phyloP scores from a whole-genome alignment of 2,113 vertebrate genomes.

The Rattus rattus region DNA sequence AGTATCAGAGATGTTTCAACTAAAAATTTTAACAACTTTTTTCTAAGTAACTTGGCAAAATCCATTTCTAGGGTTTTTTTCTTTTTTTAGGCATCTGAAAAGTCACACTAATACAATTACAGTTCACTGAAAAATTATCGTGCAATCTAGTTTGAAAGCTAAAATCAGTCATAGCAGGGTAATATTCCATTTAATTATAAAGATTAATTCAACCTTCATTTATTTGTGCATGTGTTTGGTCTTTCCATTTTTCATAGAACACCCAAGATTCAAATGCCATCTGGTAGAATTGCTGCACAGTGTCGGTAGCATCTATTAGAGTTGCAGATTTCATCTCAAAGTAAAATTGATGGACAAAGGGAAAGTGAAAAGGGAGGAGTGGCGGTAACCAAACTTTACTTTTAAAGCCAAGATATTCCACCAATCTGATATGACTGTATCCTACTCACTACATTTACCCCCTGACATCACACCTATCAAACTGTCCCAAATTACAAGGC shows the following conservation, averaged over 20 bases:
- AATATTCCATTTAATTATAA: constrained; percentile 89
- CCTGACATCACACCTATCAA: not conserved
- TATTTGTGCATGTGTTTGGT: constrained; percentile 76
- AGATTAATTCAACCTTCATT: constrained; percentile 87
- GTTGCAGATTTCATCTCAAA: constrained; percentile 62
- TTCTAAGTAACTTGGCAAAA: constrained; percentile 74
- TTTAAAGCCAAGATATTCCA: constrained; percentile 25
- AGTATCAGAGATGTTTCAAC: constrained; percentile 61
- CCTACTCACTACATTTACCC: not conserved
- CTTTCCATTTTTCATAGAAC: constrained; percentile 86
- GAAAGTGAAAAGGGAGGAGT: not conserved
- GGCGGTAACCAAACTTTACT: constrained; percentile 8
- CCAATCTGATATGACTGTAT: not conserved
- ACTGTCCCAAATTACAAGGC: not conserved
- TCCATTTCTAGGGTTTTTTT: constrained; percentile 72
- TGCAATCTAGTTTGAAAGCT: constrained; percentile 85
- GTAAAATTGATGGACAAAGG: constrained; percentile 56
- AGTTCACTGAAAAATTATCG: constrained; percentile 86
- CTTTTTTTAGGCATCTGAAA: constrained; percentile 75
- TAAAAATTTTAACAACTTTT: constrained; percentile 70
- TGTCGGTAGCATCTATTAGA: constrained; percentile 78
- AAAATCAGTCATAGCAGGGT: constrained; percentile 84
- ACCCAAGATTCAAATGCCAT: constrained; percentile 84
- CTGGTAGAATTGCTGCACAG: constrained; percentile 81
- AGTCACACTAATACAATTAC: constrained; percentile 84